Evolutionary conservation across 2,797 vertebrate species (phyloP).

Genomic region (Eulemur coronatus): DNA sequence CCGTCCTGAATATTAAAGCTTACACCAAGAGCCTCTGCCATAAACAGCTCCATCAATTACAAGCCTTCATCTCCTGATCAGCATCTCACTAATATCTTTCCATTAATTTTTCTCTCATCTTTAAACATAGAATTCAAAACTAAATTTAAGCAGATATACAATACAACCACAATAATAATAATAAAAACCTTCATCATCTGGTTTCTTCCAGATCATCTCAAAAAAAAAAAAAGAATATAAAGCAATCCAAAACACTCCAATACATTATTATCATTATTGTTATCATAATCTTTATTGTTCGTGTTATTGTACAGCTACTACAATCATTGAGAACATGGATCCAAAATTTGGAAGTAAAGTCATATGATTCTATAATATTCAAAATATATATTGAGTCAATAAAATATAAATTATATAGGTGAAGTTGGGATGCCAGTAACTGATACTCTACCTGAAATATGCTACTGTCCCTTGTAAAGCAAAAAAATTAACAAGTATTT

Average conservation of each 20-base stretch:
- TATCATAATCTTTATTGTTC: background rate
- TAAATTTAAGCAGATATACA: background rate
- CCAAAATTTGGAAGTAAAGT: background rate
- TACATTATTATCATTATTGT: background rate
- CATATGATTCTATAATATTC: background rate
- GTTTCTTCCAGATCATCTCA: background rate
- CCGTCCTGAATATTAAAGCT: background rate
- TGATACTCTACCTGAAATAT: background rate
- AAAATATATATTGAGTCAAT: background rate
- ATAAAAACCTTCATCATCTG: background rate
- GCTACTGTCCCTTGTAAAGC: background rate
- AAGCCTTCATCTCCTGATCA: background rate
- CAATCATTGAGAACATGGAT: background rate
- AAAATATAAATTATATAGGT: background rate
- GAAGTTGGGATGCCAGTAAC: background rate
- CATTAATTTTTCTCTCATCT: background rate
- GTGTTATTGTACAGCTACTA: background rate
- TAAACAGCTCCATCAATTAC: background rate
- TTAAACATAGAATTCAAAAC: background rate
- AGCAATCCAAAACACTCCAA: background rate
- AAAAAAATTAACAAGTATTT: background rate
- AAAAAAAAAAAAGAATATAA: background rate
- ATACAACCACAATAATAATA: background rate
- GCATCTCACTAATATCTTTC: background rate
- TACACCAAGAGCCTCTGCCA: background rate